A percentile compares a stretch with the other conserved stretches of the same genome.
Conservation (phyloP, 2,797 vertebrate species). For the Danio albolineatus region DNA sequence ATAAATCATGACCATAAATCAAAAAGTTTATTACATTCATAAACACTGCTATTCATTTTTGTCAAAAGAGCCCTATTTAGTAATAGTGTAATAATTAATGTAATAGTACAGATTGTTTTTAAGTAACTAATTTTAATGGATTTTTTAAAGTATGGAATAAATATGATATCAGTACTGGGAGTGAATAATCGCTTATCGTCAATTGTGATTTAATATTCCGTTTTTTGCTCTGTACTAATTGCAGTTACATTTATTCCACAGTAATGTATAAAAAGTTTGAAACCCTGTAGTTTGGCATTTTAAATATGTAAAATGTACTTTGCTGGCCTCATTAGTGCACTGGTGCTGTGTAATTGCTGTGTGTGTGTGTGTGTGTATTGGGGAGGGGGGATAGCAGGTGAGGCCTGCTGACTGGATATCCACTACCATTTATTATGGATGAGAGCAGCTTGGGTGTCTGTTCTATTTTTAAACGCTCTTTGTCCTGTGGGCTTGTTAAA, state of each 20-base stretch:
- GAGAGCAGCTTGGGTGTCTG: slow-evolving; percentile 68
- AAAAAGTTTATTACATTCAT: too few species aligned
- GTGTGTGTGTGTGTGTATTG: slow-evolving; percentile 8
- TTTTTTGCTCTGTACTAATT: too few species aligned
- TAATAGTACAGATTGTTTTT: too few species aligned
- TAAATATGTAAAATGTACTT: background rate
- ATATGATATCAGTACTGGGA: too few species aligned
- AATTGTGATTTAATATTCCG: too few species aligned
- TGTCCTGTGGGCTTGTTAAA: slow-evolving; percentile 64
- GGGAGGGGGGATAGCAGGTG: slow-evolving; percentile 28
- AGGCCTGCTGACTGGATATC: slow-evolving; percentile 60
- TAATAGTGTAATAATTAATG: too few species aligned
- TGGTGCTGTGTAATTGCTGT: slow-evolving; percentile 4
- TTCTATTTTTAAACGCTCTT: slow-evolving; percentile 76
- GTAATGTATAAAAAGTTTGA: background rate
- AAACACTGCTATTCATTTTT: too few species aligned
- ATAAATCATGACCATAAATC: too few species aligned
- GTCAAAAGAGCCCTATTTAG: too few species aligned
- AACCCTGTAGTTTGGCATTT: background rate
- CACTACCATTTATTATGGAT: slow-evolving; percentile 76
- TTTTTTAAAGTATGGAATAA: too few species aligned
- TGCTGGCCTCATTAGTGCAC: slow-evolving; percentile 14
- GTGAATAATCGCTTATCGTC: too few species aligned
- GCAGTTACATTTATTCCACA: background rate
- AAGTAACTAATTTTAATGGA: too few species aligned